Base-by-base conservation (phyloP, 2,888 invertebrate genomes). In the Drosophila pseudotalamancana region DNA sequence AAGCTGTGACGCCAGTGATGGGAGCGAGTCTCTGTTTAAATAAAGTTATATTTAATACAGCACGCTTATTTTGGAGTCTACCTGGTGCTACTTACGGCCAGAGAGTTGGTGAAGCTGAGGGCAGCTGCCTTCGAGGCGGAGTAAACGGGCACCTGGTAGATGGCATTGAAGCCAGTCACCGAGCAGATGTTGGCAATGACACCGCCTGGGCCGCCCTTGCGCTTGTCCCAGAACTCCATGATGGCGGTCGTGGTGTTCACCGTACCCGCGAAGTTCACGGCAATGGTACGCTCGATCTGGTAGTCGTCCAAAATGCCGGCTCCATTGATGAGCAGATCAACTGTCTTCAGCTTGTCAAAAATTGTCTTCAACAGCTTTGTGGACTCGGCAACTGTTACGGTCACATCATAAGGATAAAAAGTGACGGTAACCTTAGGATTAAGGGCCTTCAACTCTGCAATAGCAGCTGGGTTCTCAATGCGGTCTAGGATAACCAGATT, bases 121-220 rank as follows among this genome's bases (percentile, higher is more conserved):
- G 92, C 90, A 23, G 91, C 92, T 4, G 88, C 87, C 65, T 92
- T 92, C 8, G 90, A 83, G 8, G 90, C 92, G n/a, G 88, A 83
- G 72, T 92, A 92, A 0, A 91, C 86, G 9, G 91, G 90, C 50
- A 90, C 65, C 16, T 78, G 77, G 8, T 88, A 65, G 27, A 75
- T 62, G 37, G 88, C 80, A 51, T 79, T 75, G 23, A 92, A 68
- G 0, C 90, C 91, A 0, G 90, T 79, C 6, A 88, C 84, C 0
- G 92, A 92, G 4, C 91, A 84, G 32, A 92, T 83, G 75, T 91
- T 91, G 29, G 89, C 87, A 56, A 92, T 87, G 39, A 90, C 78
- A 3, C 91, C 91, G 8, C 92, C 92, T 2, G 87, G 88, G 1
- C 92, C 92, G 0, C 91, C 91, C 46, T 90, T 89, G 34, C 90